Evolutionary conservation across 1,140 invertebrate species (phyloP), one percentile per base, ranked within the genome.

Genomic region (Triops cancriformis): DNA sequence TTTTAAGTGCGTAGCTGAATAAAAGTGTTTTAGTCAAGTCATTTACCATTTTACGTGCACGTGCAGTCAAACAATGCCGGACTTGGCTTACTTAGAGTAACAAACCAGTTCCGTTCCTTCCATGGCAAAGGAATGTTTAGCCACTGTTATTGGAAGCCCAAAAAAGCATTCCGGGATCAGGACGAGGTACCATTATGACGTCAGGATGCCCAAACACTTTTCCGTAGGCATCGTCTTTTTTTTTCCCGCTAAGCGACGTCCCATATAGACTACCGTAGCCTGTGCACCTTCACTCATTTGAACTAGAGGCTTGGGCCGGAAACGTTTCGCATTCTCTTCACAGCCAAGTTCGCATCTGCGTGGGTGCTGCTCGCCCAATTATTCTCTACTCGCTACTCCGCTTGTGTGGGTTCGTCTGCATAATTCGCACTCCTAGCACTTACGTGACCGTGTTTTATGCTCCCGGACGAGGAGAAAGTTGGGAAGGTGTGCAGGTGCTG

Each of bases 401-500:
- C 23, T 14, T 64, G 18, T 23, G 14, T 6, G 18, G 51, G 1
- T 64, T 18, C 51, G 23, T 64, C 23, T 64, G n/a, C 51, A 64
- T 64, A 64, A n/a, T 64, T 64, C 14, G 51, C 51, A 64, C 23
- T 64, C 23, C 6, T 64, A n/a, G 23, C 5, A 64, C 14, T 64
- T 64, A 64, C 51, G 51, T 64, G 51, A 64, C 51, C 51, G 51
- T 64, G 51, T 64, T 64, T 64, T 64, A 64, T 64, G 51, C 51
- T 64, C 51, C 51, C 14, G 51, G 51, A 64, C 51, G 10, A 18
- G 23, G 51, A 64, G 51, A 64, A 64, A 64, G 51, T 64, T 64
- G 18, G 11, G 18, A 45, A 18, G 18, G 51, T n/a, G 51, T 64
- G 51, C 51, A 14, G 9, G 51, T 23, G 51, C 51, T 64, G 23